Evolutionary conservation across 2,113 vertebrate genomes (phyloP), one percentile per base, ranked within the genome.

Genomic region (Myrmecophaga tridactyla): DNA sequence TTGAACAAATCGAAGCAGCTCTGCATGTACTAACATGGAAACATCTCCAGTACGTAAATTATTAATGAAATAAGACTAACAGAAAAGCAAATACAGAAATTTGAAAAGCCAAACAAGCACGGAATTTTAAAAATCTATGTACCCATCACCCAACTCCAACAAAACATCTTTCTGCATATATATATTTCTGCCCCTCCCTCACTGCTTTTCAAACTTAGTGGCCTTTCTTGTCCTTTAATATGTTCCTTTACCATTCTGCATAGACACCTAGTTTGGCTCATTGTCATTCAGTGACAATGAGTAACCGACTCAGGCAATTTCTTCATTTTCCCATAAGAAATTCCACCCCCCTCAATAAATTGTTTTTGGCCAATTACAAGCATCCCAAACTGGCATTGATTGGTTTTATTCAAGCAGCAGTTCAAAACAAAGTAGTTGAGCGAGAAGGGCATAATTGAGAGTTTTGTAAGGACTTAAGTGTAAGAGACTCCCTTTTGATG

Each of bases 401-500:
- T 51, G 31, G 4, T 63, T 91, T n/a, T 76, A 76, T 20, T 43
- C 51, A 77, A 70, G 53, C 51, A 77, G 51, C 69, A 65, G 36
- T 72, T 87, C 43, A 69, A 75, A 82, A 75, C 51, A 56, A 76
- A 82, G 34, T 72, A 48, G 53, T 14, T 31, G 6, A 56, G 29
- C 69, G 13, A 83, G 51, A 60, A 70, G 23, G 53, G 23, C 36
- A 53, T 76, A 43, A 48, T 86, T 86, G 72, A 53, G 18, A 29
- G n/a, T 67, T 77, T 78, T 73, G 27, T 48, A 82, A 95, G 75
- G 10, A 80, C 23, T 82, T 14, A 41, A 81, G 11, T 63, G 11
- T 56, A 60, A 89, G 75, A 94, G 67, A 94, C 58, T 89, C 27
- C 17, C 29, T 80, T 87, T 63, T 80, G 86, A 58, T 39, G n/a